phyloP scores from a whole-genome alignment of 2,888 invertebrate genomes.

The Euclidia mi region DNA sequence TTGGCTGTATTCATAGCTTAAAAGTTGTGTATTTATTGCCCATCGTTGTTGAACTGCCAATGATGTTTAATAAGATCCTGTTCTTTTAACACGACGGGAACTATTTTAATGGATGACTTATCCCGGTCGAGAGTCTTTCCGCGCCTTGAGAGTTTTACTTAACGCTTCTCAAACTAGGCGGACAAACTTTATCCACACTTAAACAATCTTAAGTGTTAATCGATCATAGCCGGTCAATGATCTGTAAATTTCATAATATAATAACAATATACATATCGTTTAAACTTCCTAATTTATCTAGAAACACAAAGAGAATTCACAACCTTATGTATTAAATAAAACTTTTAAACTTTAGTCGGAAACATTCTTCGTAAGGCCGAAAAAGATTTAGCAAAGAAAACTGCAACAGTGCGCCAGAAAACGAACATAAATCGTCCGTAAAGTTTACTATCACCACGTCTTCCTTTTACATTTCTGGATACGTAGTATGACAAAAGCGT shows the following conservation, averaged over 20 bases:
- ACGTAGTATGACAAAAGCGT: conserved; percentile 45
- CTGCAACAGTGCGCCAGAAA: conserved; percentile 39
- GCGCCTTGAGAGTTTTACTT: conserved; percentile 76
- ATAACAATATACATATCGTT: background rate
- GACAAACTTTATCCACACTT: conserved; percentile 78
- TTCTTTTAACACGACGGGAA: conserved; percentile 69
- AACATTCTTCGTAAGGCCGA: conserved; percentile 27
- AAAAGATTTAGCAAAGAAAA: conserved; percentile 43
- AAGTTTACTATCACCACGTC: conserved; percentile 51
- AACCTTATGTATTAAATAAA: conserved; percentile 25
- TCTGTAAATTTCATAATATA: conserved; percentile 63
- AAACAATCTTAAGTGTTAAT: conserved; percentile 77
- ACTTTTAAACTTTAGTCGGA: conserved; percentile 32
- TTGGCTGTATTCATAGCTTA: background rate
- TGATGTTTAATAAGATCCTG: conserved; percentile 62
- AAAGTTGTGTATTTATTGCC: conserved; percentile 37
- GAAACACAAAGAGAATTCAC: background rate
- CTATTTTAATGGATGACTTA: conserved; percentile 84
- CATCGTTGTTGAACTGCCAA: conserved; percentile 37
- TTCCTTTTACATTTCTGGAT: conserved; percentile 48
- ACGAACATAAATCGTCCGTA: conserved; percentile 51
- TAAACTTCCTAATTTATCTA: background rate
- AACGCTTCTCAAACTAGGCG: conserved; percentile 72
- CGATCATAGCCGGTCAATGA: conserved; percentile 80
- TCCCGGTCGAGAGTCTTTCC: conserved; percentile 69